Base-by-base conservation (phyloP, 2,888 invertebrate genomes). In the Mesochorus sp. region DNA sequence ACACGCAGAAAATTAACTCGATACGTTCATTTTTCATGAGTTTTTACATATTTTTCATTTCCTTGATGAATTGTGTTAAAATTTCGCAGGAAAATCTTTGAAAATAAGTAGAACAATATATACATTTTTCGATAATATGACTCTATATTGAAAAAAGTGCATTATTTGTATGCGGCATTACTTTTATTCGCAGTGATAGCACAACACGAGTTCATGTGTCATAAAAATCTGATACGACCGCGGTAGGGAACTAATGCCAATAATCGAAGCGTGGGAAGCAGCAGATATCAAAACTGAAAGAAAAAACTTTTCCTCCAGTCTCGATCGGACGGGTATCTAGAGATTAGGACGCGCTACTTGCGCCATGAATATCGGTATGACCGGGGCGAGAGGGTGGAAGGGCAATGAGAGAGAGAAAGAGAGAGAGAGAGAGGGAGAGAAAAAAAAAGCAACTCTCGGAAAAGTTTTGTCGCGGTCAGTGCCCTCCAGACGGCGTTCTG, bases 401-500 rank as follows among this genome's bases (percentile, higher is more conserved):
- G n/a, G n/a, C 28, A 10, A 8, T n/a, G 17, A 10, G 8, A 6
- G 14, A 19, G 28, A 14, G 44, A 37, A n/a, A 47, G 42, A 39
- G 47, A 12, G 55, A 39, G 17, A 34, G 34, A 61, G 61, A 49
- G 28, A 70, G 26, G 28, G 14, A 5, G 68, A 55, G 17, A 26
- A 28, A 21, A 21, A 19, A 59, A 17, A 28, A 21, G n/a, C n/a
- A 64, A 70, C 28, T 28, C 12, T 39, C 21, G 47, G n/a, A 17
- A 53, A 66, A 72, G 12, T 71, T 76, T 71, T 28, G 21, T 26
- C 24, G 12, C 61, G 71, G 71, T 76, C 76, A 71, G 28, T 72
- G 71, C 51, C 67, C 66, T 47, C 37, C 44, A 26, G 76, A 66
- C 64, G 26, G 72, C 42, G n/a, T n/a, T n/a, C n/a, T 21, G 12